Conservation (phyloP, 2,888 invertebrate genomes). For the Lithophane socia region DNA sequence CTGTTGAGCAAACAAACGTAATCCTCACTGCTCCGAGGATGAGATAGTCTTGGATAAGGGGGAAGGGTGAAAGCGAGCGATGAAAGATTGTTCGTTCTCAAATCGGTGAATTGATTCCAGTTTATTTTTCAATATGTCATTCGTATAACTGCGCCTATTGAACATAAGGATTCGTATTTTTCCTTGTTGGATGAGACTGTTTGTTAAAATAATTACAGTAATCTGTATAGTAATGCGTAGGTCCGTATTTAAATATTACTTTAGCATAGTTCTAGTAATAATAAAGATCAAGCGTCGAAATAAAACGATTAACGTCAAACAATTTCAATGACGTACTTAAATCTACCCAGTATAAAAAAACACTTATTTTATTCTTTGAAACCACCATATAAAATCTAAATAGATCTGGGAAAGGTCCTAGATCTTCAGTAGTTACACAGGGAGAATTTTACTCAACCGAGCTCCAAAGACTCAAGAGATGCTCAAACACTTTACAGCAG, state of each 20-base stretch:
- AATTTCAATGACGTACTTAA: not conserved
- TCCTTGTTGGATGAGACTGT: slow-evolving; percentile 15
- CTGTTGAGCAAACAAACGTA: slow-evolving; percentile 85
- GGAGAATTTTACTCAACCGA: slow-evolving; percentile 46
- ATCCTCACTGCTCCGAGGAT: slow-evolving; percentile 72
- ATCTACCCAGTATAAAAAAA: not conserved
- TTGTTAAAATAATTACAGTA: not conserved
- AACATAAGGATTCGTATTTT: slow-evolving; percentile 58
- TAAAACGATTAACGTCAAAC: not conserved
- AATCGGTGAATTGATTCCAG: slow-evolving; percentile 71
- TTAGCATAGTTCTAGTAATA: not conserved
- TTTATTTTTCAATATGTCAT: slow-evolving; percentile 72
- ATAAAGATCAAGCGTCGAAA: not conserved
- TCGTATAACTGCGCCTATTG: slow-evolving; percentile 64
- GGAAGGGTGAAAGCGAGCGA: slow-evolving; percentile 48
- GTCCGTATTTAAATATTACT: not conserved
- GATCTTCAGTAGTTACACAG: slow-evolving; percentile 41
- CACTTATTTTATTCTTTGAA: not conserved
- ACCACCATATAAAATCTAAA: not conserved
- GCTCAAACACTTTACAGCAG: slow-evolving; percentile 33
- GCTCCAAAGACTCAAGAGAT: slow-evolving; percentile 38
- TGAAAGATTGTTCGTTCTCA: slow-evolving; percentile 64
- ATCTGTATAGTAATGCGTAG: not conserved
- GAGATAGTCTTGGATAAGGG: slow-evolving; percentile 66
- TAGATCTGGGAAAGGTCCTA: slow-evolving; percentile 31